Evolutionary conservation across 1,140 invertebrate species (phyloP), one percentile per base, ranked within the genome.

Genomic region (Chrysoperla carnea): DNA sequence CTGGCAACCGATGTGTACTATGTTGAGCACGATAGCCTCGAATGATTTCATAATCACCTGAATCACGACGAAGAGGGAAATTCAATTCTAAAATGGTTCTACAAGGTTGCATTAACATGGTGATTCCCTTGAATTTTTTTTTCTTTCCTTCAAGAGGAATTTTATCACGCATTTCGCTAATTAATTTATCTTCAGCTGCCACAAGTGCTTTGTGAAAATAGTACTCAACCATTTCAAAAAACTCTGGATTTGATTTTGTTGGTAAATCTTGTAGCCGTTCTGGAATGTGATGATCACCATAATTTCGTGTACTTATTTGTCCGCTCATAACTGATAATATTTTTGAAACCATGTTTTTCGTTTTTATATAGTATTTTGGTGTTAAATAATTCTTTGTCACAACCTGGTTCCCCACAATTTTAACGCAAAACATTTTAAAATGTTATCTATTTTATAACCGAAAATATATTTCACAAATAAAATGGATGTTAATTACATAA

Each of bases 11-110:
- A 55, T 91, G 85, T 9, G 80, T 75, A 49, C 80, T 82, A 60
- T 92, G 87, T 56, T 91, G 86, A 0, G 83, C 78, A 38, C 86
- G 62, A 64, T 82, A 92, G 0, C 75, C 86, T 29, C 76, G 73
- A 36, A 91, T 78, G 45, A 90, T 82, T 50, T 88, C 81, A 52
- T 81, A 87, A 17, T 69, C 64, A 0, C 86, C 87, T 55, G 76
- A 75, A 51, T 85, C 83, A 37, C 74, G 63, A 43, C 76, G 73
- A 46, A 92, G 70, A 0, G 87, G 87, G 57, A 91, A 92, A 36
- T 71, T 73, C 6, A 89, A 68, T 55, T 83, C 79, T 1, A 87
- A 51, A 1, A 80, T 71, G 46, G 75, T 71, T 49, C 81, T 75
- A 49, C 80, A 83, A 6, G 75, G 76, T 36, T 81, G 77, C 51